Base-by-base conservation (phyloP, 1,140 invertebrate species). In the Bombus confusus region DNA sequence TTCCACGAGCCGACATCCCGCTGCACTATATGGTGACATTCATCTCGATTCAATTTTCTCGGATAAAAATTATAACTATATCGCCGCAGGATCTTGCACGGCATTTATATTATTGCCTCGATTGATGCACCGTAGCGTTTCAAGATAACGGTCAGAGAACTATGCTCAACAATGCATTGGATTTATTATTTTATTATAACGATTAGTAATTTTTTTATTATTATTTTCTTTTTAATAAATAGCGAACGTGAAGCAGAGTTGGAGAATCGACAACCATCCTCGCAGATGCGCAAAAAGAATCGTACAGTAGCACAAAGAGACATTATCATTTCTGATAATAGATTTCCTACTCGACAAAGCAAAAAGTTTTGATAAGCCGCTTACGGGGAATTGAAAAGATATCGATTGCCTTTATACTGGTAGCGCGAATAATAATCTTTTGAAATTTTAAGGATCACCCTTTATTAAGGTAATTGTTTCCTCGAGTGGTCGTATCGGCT, bases 31-130 rank as follows among this genome's bases (percentile, higher is more conserved):
- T 52, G 64, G 43, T 69, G 72, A 83, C 89, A 68, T 83, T 89
- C 85, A 77, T 84, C 81, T 68, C 81, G 75, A 90, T 87, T 81
- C 82, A 89, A 90, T 90, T 83, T 87, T 72, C 43, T n/a, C 39
- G 34, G 37, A 79, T 82, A 89, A 89, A 89, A 90, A 85, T 90
- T 87, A 87, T 85, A 80, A 89, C 71, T 39, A 52, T 78, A 75
- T 85, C 15, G 52, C 39, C 6, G 59, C 22, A 37, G 31, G n/a
- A 34, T 43, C 39, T 13, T 43, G 10, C 15, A 25, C 31, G 15
- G 41, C 15, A 34, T 47, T 34, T 52, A 34, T 57, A 34, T 78
- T 34, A 25, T 57, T n/a, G 9, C 52, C 47, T 22, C 47, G 6
- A 52, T 18, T 18, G 18, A 22, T 22, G 18, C 47, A 22, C 18